A percentile compares a stretch with the other conserved stretches of the same genome.
Conservation (phyloP, 64 coral and sea anemone species). For the Cladopsammia gracilis region DNA sequence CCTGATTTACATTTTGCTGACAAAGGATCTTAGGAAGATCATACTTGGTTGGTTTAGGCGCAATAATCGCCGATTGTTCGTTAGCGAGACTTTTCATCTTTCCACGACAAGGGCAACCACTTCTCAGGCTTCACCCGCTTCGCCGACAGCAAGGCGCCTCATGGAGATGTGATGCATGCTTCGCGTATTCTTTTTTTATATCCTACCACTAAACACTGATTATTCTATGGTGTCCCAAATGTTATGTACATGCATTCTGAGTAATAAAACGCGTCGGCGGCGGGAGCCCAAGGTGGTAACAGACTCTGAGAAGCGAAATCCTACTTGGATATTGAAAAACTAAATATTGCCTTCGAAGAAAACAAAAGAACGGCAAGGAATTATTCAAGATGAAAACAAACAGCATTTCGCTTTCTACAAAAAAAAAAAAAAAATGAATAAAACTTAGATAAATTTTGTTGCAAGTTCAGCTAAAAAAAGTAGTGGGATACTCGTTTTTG, state of each 20-base stretch:
- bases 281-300: neutral
- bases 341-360: neutral
- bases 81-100: conserved; percentile 17
- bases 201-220: neutral
- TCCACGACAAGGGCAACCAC: neutral
- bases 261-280: neutral
- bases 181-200: neutral
- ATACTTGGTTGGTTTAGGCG: neutral
- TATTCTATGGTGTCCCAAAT: neutral
- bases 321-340: conserved; percentile 3
- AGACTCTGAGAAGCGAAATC: neutral
- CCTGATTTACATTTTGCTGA: conserved; percentile 72
- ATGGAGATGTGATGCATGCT: neutral
- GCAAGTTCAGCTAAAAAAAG: neutral
- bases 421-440: too few relatives aligned
- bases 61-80: neutral
- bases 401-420: too few relatives aligned
- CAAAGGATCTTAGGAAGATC: conserved; percentile 70
- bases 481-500: neutral
- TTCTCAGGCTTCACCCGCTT: neutral
- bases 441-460: too few relatives aligned
- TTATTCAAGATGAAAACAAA: neutral
- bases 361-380: neutral
- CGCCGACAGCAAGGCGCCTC: neutral
- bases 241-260: neutral